These are phyloP conservation scores for Idaea aversata DNA, from an alignment of 2,888 invertebrate genomes.

Conservation along the genomic window DNA sequence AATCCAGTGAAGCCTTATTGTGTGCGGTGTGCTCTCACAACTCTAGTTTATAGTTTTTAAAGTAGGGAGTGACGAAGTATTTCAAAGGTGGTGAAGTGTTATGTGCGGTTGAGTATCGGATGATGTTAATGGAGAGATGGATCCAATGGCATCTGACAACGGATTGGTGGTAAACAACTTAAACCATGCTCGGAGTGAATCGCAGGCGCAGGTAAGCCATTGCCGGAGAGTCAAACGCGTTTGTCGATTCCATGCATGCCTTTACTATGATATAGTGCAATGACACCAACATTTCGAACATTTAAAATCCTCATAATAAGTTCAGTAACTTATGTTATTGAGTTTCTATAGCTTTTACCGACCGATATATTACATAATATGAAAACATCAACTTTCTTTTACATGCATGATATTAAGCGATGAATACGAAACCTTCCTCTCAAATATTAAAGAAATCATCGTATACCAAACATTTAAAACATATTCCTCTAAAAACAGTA, in stretches of 20 bases:
- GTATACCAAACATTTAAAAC: not conserved
- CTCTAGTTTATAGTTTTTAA: slow-evolving; percentile 44
- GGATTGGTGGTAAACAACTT: slow-evolving; percentile 76
- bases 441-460: not conserved
- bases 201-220: slow-evolving; percentile 67
- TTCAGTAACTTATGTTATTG: not conserved
- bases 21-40: slow-evolving; percentile 47
- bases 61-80: slow-evolving; percentile 31
- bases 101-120: slow-evolving; percentile 53
- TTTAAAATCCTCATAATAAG: slow-evolving; percentile 1
- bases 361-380: not conserved
- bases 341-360: slow-evolving; percentile 1
- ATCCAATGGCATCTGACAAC: slow-evolving; percentile 72
- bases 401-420: not conserved
- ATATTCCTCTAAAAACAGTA: not conserved
- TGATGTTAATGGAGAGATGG: slow-evolving; percentile 67
- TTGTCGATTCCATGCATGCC: slow-evolving; percentile 66
- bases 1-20: slow-evolving; percentile 62
- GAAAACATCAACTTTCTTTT: not conserved
- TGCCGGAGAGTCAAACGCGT: slow-evolving; percentile 71
- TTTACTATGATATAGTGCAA: slow-evolving; percentile 71
- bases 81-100: slow-evolving; percentile 43
- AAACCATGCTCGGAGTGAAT: slow-evolving; percentile 75
- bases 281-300: slow-evolving; percentile 48
- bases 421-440: not conserved